Base-by-base conservation (phyloP, 2,797 vertebrate species). In the Tokudaia tokunoshimensis region DNA sequence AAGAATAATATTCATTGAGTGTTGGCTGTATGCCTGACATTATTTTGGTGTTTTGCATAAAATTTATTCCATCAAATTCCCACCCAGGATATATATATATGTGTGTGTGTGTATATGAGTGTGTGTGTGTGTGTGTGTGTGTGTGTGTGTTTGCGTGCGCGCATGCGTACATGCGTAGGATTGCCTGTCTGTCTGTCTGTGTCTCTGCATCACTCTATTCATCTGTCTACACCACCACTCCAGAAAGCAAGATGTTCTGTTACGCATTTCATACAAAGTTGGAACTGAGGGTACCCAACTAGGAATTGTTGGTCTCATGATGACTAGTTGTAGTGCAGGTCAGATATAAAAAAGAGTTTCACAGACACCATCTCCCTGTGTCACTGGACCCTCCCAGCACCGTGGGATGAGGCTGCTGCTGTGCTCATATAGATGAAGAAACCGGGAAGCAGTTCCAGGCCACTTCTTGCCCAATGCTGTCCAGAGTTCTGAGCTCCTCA, bases 311-410 rank as follows among this genome's bases (percentile, higher is more conserved):
- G 41, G 14, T 52, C 41, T 83, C 41, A 3, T 0, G 59, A 13
- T 47, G 9, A 34, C 76, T 0, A 3, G 0, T 61, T 70, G 1
- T 0, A 34, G 5, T 31, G 24, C 55, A 61, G n/a, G 44, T 72
- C 17, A n/a, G 34, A 37, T 20, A 34, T 22, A n/a, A 20, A 50
- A 70, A 34, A 20, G 20, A 50, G 15, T 50, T 65, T 61, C 37
- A 44, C 4, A 8, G 7, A 6, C 7, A 0, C 13, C 31, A 11
- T 20, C 3, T 61, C 26, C 0, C 55, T 22, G 13, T 47, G 20
- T 50, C 6, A 1, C 0, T 31, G 55, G 67, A 3, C 75, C n/a
- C 24, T 47, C 50, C 74, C 15, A 15, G 34, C 19, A 63, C 29
- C 15, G 13, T 44, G 50, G 20, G 34, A 11, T 7, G 3, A 50